A percentile compares a stretch with the other conserved stretches of the same genome.
Evolutionary conservation across 2,797 vertebrate species (phyloP).

Genomic region (Clarias platycephalus): DNA sequence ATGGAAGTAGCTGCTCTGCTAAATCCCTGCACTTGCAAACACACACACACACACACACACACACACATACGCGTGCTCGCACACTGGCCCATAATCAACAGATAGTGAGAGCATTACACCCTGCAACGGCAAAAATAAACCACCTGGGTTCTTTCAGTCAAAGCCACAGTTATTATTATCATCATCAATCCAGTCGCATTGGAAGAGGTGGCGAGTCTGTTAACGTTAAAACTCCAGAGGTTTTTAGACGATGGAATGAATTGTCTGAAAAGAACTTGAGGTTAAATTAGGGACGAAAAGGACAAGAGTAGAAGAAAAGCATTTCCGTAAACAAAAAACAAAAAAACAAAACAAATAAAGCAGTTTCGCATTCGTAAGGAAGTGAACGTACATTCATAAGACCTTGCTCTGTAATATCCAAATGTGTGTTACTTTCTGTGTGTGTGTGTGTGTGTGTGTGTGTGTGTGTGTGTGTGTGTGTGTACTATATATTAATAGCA

Average conservation of each 20-base stretch:
- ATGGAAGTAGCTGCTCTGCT: conserved; percentile 31
- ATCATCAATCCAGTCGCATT: conserved; percentile 71
- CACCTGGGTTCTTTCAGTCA: conserved; percentile 73
- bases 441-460: neutral
- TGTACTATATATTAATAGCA: neutral
- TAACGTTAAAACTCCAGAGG: conserved; percentile 13
- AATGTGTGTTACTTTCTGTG: conserved; percentile 19
- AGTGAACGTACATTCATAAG: conserved; percentile 50
- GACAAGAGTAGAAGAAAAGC: neutral
- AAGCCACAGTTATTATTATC: conserved; percentile 51
- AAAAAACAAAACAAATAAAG: neutral
- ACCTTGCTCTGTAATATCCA: conserved; percentile 20
- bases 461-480: conserved; percentile 1
- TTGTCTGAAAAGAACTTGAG: neutral
- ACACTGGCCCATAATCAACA: conserved; percentile 49
- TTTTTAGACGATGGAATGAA: neutral
- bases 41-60: neutral
- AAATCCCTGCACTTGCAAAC: conserved; percentile 4
- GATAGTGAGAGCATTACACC: conserved; percentile 58
- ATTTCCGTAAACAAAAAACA: neutral
- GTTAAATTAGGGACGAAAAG: conserved; percentile 17
- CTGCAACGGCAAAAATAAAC: conserved; percentile 66
- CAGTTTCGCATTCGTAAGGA: conserved; percentile 21
- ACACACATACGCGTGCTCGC: conserved; percentile 13
- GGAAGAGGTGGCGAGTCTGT: conserved; percentile 51